Percentiles rank a stretch among this genome's conserved stretches.
These are phyloP conservation scores for Lypha dubia DNA, from an alignment of 2,888 invertebrate genomes.

Conservation along the genomic window DNA sequence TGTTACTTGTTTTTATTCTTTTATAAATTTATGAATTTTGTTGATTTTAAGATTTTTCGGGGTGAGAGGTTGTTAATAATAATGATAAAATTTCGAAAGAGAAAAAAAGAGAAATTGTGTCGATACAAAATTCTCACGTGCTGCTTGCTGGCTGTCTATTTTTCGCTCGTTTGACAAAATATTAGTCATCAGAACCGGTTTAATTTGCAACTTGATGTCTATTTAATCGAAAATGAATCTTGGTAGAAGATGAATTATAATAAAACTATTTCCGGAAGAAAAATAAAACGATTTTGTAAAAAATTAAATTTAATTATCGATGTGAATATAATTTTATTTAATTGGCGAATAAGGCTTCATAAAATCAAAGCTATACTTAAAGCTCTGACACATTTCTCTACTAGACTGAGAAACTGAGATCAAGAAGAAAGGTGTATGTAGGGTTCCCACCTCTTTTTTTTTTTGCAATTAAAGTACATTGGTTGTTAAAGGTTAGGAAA, in stretches of 20 bases:
- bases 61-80: not conserved
- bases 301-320: not conserved
- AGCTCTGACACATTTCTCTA: not conserved
- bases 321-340: not conserved
- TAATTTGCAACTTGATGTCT: not conserved
- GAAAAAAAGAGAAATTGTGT: not conserved
- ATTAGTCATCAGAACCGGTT: conserved; percentile 39
- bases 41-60: conserved; percentile 22
- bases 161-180: not conserved
- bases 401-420: not conserved
- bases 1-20: conserved; percentile 22
- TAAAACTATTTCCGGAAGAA: conserved; percentile 5
- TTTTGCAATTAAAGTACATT: too few relatives aligned
- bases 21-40: conserved; percentile 38
- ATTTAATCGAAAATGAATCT: not conserved
- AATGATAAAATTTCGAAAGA: not conserved
- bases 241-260: not conserved
- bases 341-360: too few relatives aligned
- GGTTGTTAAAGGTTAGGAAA: too few relatives aligned
- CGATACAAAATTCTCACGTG: not conserved
- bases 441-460: too few relatives aligned
- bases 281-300: not conserved
- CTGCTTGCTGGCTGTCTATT: not conserved
- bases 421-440: too few relatives aligned
- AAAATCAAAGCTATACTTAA: too few relatives aligned